These are phyloP conservation scores for Macaria notata DNA, from an alignment of 2,888 invertebrate species.

Conservation along the genomic window DNA sequence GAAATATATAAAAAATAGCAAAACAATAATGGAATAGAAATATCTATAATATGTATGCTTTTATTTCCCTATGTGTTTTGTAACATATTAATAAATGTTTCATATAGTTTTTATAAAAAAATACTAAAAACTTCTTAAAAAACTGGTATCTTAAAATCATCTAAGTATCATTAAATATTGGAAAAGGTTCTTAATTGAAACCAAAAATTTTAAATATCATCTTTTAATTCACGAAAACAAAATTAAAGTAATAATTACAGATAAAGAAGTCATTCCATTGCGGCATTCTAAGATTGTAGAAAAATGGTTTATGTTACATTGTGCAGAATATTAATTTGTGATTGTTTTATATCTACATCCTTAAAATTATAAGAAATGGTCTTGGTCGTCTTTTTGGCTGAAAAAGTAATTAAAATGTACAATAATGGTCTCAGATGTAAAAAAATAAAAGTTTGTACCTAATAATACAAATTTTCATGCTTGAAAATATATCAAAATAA, in stretches of 20 bases:
- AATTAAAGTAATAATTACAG: constrained; percentile 41
- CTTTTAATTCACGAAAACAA: constrained; percentile 63
- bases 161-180: too few relatives aligned
- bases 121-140: too few relatives aligned
- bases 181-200: too few relatives aligned
- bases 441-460: too few relatives aligned
- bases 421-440: not conserved
- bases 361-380: constrained; percentile 8
- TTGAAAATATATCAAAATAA: too few relatives aligned
- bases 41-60: too few relatives aligned
- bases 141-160: too few relatives aligned
- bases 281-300: constrained; percentile 2
- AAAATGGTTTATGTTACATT: constrained; percentile 2
- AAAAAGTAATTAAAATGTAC: not conserved
- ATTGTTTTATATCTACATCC: constrained; percentile 6
- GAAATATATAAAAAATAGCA: too few relatives aligned
- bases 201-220: constrained; percentile 50
- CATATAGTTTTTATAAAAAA: too few relatives aligned
- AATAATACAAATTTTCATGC: not conserved
- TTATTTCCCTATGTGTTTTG: too few relatives aligned
- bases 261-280: constrained; percentile 30
- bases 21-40: too few relatives aligned
- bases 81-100: too few relatives aligned
- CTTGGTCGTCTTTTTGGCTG: constrained; percentile 23
- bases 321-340: constrained; percentile 7